phyloP scores from a whole-genome alignment of 2,888 invertebrate species.

The Agrochola lychnidis region DNA sequence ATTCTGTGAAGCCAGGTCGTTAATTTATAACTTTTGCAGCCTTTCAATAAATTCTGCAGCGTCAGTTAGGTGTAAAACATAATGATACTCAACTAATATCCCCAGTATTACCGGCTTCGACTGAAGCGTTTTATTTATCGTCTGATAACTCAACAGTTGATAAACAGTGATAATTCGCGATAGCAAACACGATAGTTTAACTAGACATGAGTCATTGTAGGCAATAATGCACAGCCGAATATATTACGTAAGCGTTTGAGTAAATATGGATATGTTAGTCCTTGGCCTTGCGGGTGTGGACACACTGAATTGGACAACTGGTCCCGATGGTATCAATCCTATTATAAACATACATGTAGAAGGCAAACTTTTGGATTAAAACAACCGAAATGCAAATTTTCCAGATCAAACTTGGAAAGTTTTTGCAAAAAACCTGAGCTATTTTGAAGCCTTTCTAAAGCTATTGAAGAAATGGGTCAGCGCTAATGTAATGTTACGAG shows the following conservation, averaged over 20 bases:
- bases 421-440: not conserved
- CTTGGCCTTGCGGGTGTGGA: conserved; percentile 4
- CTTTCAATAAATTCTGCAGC: conserved; percentile 20
- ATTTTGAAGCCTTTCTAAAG: not conserved
- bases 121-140: conserved; percentile 57
- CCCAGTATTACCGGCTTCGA: conserved; percentile 37
- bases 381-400: too few relatives aligned
- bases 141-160: conserved; percentile 54
- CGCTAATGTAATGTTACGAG: conserved; percentile 13
- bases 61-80: conserved; percentile 16
- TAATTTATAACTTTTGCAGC: too few relatives aligned
- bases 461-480: conserved; percentile 8
- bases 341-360: not conserved
- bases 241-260: conserved; percentile 43
- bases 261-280: conserved; percentile 26
- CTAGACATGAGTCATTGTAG: conserved; percentile 43
- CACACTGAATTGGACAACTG: conserved; percentile 12
- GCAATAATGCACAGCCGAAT: conserved; percentile 27
- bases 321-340: not conserved
- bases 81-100: conserved; percentile 24
- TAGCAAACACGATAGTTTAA: conserved; percentile 43
- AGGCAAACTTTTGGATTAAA: not conserved
- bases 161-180: conserved; percentile 62
- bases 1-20: not conserved
- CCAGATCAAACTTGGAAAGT: not conserved